Conservation (phyloP, 2,113 vertebrate species). For the Petrocephalus microphthalmus region DNA sequence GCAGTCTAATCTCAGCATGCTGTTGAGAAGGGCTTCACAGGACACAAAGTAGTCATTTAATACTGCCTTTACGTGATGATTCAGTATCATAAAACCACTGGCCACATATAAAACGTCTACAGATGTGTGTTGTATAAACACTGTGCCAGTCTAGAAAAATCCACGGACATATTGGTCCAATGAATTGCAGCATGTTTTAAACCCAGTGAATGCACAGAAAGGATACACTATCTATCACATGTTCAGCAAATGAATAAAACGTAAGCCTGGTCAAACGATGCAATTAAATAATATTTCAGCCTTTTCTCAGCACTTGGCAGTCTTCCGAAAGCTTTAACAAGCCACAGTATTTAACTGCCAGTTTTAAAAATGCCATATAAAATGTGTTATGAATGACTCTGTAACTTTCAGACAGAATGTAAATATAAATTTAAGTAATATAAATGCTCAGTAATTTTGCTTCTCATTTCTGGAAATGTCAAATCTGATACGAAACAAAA, state of each 20-base stretch:
- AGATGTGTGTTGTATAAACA: background rate
- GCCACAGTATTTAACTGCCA: background rate
- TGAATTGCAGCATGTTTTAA: background rate
- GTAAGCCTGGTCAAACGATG: background rate
- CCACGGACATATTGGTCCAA: background rate
- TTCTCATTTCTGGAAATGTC: background rate
- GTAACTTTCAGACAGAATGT: background rate
- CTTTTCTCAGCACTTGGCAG: background rate
- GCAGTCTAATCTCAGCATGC: slow-evolving; percentile 25
- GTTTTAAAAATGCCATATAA: background rate
- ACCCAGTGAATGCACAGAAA: background rate
- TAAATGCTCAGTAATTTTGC: background rate
- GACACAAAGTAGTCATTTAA: background rate
- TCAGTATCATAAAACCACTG: slow-evolving; percentile 4
- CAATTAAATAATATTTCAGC: background rate
- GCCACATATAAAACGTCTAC: background rate
- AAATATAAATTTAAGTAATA: background rate
- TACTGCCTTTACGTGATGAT: background rate
- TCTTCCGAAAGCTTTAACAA: background rate
- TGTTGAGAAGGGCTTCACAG: background rate
- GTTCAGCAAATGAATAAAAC: background rate
- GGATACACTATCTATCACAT: background rate
- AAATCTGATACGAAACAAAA: background rate
- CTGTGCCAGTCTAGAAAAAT: background rate
- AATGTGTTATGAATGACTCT: background rate